Base-by-base conservation (phyloP, 2,797 vertebrate species). In the Cetoscarus ocellatus region DNA sequence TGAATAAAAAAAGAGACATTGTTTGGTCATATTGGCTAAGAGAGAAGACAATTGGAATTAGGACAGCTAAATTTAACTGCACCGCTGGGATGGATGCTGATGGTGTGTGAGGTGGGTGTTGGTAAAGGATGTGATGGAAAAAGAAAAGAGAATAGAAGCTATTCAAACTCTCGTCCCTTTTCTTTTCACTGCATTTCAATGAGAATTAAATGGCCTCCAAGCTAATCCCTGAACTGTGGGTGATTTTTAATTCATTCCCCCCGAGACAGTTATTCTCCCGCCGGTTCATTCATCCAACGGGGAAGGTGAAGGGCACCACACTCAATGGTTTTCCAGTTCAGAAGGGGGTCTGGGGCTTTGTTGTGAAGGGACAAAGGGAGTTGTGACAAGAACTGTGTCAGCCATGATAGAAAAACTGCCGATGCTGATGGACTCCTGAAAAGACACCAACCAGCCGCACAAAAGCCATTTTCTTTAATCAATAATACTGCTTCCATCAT, bases 31-130 rank as follows among this genome's bases (percentile, higher is more conserved):
- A 65, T 36, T 67, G 49, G 59, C 73, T 48, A 48, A 36, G 17
- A 40, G 57, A 79, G 67, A 62, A 70, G 80, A 76, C 52, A 75
- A 78, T 39, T 49, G 42, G 64, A 83, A 87, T 79, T 61, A 82
- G 79, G 66, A 42, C 78, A 43, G 58, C 74, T 87, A 79, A 82
- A 88, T 85, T 69, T 84, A 88, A 78, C 79, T 42, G 45, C 7
- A 56, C 70, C 43, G 8, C 11, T 27, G 45, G 64, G 52, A 27
- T 42, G 47, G 43, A 36, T 7, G 34, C 40, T 11, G 11, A 12
- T 14, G 11, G 17, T 35, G 27, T 27, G 27, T 27, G 27, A 27
- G 18, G 3, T 1, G 52, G 8, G 47, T 8, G 3, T 10, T 12
- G 49, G 11, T 27, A 51, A 3, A 4, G 47, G 42, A 47, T 50